phyloP scores from a whole-genome alignment of 2,888 invertebrate genomes.

The Leptodirus hochenwartii region DNA sequence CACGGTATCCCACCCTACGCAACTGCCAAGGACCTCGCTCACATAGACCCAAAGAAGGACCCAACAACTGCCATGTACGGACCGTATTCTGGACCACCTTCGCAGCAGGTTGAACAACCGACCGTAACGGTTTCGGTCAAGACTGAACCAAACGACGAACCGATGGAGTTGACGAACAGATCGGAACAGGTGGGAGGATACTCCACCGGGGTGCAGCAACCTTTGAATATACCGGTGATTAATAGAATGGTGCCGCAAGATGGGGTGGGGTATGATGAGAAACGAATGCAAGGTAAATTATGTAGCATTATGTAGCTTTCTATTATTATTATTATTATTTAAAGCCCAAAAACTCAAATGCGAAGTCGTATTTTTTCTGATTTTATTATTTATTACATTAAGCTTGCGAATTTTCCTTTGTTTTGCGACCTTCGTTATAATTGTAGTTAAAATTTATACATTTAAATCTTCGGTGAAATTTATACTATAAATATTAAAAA shows the following conservation, averaged over 20 bases:
- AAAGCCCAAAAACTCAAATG: too few species aligned
- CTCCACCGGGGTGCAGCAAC: slow-evolving; percentile 1
- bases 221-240: slow-evolving; percentile 11
- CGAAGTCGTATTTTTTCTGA: too few species aligned
- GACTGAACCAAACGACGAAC: slow-evolving; percentile 26
- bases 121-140: slow-evolving; percentile 20
- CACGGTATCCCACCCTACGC: too few species aligned
- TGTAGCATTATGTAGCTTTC: too few species aligned
- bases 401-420: too few species aligned
- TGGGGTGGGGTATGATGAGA: slow-evolving; percentile 9
- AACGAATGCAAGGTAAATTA: slow-evolving; percentile 8
- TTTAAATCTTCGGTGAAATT: too few species aligned
- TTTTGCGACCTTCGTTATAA: too few species aligned
- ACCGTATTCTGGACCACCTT: slow-evolving; percentile 14
- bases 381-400: too few species aligned
- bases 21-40: too few species aligned
- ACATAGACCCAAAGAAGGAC: slow-evolving; percentile 17
- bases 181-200: slow-evolving; percentile 4
- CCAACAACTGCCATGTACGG: slow-evolving; percentile 6
- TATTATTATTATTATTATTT: too few species aligned
- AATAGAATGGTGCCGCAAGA: slow-evolving; percentile 10
- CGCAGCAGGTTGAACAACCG: slow-evolving; percentile 12
- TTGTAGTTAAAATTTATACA: too few species aligned
- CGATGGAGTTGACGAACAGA: slow-evolving; percentile 24
- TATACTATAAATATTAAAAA: too few species aligned